Evolutionary conservation across 2,113 vertebrate species (phyloP).

Genomic region (Periophthalmus modestus): DNA sequence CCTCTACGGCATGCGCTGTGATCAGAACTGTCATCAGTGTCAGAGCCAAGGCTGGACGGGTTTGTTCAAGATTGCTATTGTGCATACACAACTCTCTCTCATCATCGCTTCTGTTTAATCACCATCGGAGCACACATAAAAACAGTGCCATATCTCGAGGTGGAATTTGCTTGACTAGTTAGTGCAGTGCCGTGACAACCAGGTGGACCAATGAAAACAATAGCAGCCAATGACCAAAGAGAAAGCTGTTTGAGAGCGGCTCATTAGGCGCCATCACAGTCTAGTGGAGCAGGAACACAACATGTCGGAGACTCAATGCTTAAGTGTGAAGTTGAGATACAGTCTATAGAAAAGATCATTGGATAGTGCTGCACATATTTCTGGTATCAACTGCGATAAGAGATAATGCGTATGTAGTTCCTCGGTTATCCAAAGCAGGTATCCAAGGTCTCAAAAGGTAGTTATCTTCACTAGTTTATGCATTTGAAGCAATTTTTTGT

Average conservation of each 20-base stretch:
- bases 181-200: conserved; percentile 49
- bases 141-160: conserved; percentile 46
- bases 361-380: too few species aligned
- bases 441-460: too few species aligned
- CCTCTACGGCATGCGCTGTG: conserved; percentile 25
- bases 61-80: conserved; percentile 24
- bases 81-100: conserved; percentile 17
- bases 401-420: too few species aligned
- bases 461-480: too few species aligned
- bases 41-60: conserved; percentile 23
- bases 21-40: conserved; percentile 27
- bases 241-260: conserved; percentile 40
- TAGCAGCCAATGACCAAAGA: conserved; percentile 46
- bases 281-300: conserved; percentile 10
- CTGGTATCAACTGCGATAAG: background rate
- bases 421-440: too few species aligned
- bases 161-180: conserved; percentile 41
- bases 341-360: background rate
- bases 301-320: conserved; percentile 14
- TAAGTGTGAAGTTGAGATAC: conserved; percentile 13
- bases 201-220: conserved; percentile 33
- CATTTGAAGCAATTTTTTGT: too few species aligned
- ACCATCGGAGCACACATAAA: conserved; percentile 47
- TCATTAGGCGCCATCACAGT: conserved; percentile 46
- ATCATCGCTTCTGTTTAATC: conserved; percentile 52